Conservation (phyloP, 1,140 invertebrate species). For the Drosophila takahashii region DNA sequence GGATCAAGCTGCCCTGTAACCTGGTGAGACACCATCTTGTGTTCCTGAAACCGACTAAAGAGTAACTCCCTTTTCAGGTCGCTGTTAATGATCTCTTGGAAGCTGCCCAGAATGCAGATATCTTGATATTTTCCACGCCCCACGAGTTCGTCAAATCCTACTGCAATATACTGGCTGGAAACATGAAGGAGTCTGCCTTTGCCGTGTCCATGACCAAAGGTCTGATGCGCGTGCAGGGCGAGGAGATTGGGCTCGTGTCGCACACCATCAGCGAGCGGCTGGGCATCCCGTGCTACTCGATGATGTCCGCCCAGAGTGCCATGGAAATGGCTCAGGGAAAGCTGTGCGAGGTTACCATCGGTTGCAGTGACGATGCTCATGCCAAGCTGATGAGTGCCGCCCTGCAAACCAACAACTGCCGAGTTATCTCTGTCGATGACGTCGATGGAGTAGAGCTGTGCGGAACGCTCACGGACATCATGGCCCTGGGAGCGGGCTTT, state of each 20-base stretch:
- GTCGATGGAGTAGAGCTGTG: conserved; percentile 98
- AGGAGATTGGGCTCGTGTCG: conserved; percentile 96
- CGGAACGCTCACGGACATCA: conserved; percentile 98
- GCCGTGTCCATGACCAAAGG: conserved; percentile 98
- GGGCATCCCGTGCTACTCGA: conserved; percentile 93
- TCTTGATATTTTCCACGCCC: conserved; percentile 98
- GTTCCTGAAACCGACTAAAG: neutral
- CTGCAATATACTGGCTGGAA: conserved; percentile 93
- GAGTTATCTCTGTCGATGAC: conserved; percentile 97
- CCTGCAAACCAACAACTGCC: conserved; percentile 97
- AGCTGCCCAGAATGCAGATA: conserved; percentile 95
- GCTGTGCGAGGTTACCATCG: conserved; percentile 99
- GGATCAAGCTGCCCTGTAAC: conserved; percentile 55
- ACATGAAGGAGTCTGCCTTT: conserved; percentile 95
- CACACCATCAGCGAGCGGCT: conserved; percentile 90
- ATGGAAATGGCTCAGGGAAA: conserved; percentile 97
- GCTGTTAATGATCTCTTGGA: conserved; percentile 97
- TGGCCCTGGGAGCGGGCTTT: conserved; percentile 98
- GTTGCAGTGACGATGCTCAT: conserved; percentile 90
- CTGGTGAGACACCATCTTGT: conserved; percentile 40
- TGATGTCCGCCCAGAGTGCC: conserved; percentile 99
- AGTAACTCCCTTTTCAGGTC: conserved; percentile 87
- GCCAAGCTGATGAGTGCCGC: conserved; percentile 92
- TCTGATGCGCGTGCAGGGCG: conserved; percentile 93
- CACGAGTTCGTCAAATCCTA: conserved; percentile 96